Evolutionary conservation across 1,140 invertebrate genomes (phyloP), one percentile per base, ranked within the genome.

Genomic region (Rhynchophorus ferrugineus): DNA sequence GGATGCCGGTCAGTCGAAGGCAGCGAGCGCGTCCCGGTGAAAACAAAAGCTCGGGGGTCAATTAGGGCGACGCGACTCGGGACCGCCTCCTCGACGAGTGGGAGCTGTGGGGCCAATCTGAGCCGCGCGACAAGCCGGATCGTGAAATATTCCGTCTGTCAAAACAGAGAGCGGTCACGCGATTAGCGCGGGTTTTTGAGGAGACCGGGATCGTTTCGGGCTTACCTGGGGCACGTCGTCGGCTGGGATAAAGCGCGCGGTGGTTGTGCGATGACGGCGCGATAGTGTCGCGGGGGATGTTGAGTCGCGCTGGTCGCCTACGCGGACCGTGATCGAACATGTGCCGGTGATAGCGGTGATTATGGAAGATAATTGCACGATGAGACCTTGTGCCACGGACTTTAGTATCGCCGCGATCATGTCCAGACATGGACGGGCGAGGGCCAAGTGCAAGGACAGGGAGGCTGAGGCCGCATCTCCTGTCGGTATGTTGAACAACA

Each of bases 341-440:
- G 61, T 60, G 61, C 42, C 36, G 51, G 51, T 54, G 58, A 58
- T 64, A 54, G 44, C 56, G 53, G 51, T 43, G 47, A 59, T 59
- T 62, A 69, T 69, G 67, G 77, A 78, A 61, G 76, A 78, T 62
- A 76, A 78, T 56, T 78, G 76, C 68, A 77, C 76, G 43, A 74
- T 75, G 65, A 63, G 76, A 59, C 80, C 81, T 50, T 83, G 81
- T 69, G 84, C 86, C 68, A 90, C 87, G 20, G 87, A 91, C 73
- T 91, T 91, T 75, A 89, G 86, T 65, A 91, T 91, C 57, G 87
- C 86, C 14, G 87, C 88, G 48, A 90, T 91, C 59, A 90, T 91
- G 85, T 84, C 83, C 41, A 67, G 71, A 33, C 65, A 83, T 47
- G 82, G 81, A 53, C 60, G 77, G 8, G 76, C 66, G 64, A 73